Conservation (phyloP, 2,888 invertebrate species). For the Junonia oenone region DNA sequence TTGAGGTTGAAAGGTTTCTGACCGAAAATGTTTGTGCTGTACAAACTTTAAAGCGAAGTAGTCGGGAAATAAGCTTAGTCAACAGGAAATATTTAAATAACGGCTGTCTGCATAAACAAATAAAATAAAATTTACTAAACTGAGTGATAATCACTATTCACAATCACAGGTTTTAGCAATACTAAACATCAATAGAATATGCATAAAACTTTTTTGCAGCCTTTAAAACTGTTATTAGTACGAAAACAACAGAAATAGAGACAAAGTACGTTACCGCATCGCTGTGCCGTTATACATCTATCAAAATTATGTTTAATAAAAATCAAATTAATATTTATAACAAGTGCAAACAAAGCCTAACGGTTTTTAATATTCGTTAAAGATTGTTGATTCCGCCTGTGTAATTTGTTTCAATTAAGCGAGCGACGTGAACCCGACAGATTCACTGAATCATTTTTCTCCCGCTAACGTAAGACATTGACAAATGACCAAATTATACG, state of each 20-base stretch:
- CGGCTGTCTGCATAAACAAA: no score
- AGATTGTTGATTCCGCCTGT: conserved; percentile 51
- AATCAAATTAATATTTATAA: no score
- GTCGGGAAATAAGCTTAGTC: background rate
- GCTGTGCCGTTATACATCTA: no score
- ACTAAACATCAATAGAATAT: no score
- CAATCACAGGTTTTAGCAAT: no score
- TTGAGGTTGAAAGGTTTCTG: conserved; percentile 56
- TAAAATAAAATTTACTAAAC: no score
- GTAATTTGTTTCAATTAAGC: conserved; percentile 76
- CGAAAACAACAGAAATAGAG: no score
- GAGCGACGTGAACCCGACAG: conserved; percentile 64
- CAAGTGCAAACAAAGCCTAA: conserved; percentile 43
- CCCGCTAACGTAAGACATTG: conserved; percentile 64
- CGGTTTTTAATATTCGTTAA: conserved; percentile 52
- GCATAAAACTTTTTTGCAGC: no score
- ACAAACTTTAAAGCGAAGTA: conserved; percentile 6
- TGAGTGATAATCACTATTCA: no score
- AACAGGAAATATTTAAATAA: background rate
- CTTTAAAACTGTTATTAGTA: no score
- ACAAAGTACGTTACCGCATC: no score
- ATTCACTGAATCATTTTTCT: conserved; percentile 75
- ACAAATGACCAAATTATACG: conserved; percentile 71
- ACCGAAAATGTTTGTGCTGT: conserved; percentile 45
- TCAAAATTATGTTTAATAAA: no score